Conservation (phyloP, 2,888 invertebrate genomes). For the Orchesellides sinensis region DNA sequence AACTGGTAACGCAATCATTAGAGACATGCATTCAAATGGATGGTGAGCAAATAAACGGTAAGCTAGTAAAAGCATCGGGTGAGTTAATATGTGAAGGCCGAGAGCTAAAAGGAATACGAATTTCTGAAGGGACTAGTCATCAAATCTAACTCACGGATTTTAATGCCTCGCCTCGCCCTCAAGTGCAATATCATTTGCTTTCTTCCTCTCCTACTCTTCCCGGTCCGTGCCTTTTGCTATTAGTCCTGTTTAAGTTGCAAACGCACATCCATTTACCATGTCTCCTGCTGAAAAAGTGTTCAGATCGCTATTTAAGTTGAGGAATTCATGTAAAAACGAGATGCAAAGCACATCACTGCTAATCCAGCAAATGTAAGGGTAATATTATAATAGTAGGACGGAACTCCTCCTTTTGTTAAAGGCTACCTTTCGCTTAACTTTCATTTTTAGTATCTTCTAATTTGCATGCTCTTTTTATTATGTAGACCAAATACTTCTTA, state of each 20-base stretch:
- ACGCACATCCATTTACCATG: too few species aligned
- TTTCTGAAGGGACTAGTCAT: constrained; percentile 12
- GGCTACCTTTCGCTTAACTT: constrained; percentile 2
- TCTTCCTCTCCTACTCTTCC: not conserved
- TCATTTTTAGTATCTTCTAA: constrained; percentile 14
- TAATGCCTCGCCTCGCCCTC: constrained; percentile 18
- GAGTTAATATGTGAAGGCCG: constrained; percentile 19
- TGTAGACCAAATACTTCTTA: constrained; percentile 5
- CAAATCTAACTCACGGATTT: constrained; percentile 18
- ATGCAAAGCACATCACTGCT: too few species aligned
- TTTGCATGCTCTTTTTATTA: constrained; percentile 23
- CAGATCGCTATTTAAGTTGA: too few species aligned
- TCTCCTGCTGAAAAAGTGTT: too few species aligned
- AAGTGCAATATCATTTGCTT: not conserved
- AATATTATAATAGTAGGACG: too few species aligned
- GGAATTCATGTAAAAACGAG: too few species aligned
- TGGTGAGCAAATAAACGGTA: constrained; percentile 30
- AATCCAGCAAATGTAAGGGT: too few species aligned
- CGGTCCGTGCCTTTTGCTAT: not conserved
- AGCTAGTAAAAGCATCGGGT: constrained; percentile 27
- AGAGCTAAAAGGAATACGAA: constrained; percentile 5
- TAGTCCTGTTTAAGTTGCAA: too few species aligned
- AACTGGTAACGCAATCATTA: too few species aligned
- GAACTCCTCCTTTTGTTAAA: not conserved
- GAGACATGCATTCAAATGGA: too few species aligned